These are phyloP conservation scores for Holacanthella duospinosa DNA, from an alignment of 2,888 invertebrate species.

Conservation along the genomic window DNA sequence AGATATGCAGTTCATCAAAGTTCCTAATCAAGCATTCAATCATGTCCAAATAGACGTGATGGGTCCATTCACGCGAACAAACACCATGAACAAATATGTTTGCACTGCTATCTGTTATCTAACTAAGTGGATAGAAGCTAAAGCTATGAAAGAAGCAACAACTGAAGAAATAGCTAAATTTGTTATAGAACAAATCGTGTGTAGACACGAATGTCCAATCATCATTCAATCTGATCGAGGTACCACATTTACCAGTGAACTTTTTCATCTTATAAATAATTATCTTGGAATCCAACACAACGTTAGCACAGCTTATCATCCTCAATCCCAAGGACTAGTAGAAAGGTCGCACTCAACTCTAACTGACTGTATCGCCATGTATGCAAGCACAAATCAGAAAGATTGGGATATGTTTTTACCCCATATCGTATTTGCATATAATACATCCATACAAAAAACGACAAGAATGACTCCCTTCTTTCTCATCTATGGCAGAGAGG, in stretches of 20 bases:
- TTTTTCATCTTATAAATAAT: constrained; percentile 14
- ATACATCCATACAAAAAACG: too few relatives aligned
- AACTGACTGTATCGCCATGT: too few relatives aligned
- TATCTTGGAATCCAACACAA: too few relatives aligned
- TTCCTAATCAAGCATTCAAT: constrained; percentile 25
- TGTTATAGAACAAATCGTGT: constrained; percentile 26
- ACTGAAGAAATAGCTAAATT: constrained; percentile 36
- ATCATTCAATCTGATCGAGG: constrained; percentile 37
- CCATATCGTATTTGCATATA: too few relatives aligned
- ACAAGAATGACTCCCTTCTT: too few relatives aligned
- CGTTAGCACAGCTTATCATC: too few relatives aligned
- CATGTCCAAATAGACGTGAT: constrained; percentile 26
- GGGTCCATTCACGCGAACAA: constrained; percentile 29
- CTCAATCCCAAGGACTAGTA: too few relatives aligned
- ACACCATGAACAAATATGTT: constrained; percentile 25
- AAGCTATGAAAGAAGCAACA: constrained; percentile 32
- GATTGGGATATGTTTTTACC: too few relatives aligned
- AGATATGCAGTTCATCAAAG: constrained; percentile 10
- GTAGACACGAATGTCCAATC: constrained; percentile 28
- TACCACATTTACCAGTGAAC: constrained; percentile 23
- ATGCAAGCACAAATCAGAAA: too few relatives aligned
- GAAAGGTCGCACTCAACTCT: too few relatives aligned
- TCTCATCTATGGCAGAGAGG: too few relatives aligned
- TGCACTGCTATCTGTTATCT: constrained; percentile 27
- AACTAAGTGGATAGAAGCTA: constrained; percentile 28